These are phyloP conservation scores for Xestobium rufovillosum DNA, from an alignment of 2,888 invertebrate species.

Conservation along the genomic window DNA sequence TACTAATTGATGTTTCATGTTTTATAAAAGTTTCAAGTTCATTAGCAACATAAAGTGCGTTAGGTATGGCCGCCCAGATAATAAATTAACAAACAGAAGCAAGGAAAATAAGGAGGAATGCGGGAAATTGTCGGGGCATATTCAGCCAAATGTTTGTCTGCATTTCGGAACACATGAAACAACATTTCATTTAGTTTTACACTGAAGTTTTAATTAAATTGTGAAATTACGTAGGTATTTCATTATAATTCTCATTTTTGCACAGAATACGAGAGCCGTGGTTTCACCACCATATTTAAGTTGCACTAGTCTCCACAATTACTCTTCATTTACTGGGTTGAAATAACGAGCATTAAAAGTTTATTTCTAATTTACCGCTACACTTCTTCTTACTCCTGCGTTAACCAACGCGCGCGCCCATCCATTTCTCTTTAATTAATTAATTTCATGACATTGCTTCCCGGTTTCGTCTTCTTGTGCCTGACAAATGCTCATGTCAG, in stretches of 20 bases:
- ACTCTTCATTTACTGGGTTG: conserved; percentile 32
- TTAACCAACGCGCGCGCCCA: conserved; percentile 28
- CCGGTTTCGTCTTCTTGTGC: conserved; percentile 26
- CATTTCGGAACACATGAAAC: too few species aligned
- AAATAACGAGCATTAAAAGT: conserved; percentile 35
- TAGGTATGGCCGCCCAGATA: too few species aligned
- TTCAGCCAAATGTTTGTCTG: too few species aligned
- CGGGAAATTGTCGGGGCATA: too few species aligned
- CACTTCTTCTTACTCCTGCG: conserved; percentile 29
- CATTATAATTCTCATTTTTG: conserved; percentile 1
- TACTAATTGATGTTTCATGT: too few species aligned
- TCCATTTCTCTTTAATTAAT: conserved; percentile 31
- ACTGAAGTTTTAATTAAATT: conserved; percentile 1
- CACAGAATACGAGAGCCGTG: too few species aligned
- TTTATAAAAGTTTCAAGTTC: too few species aligned
- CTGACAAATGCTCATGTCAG: conserved; percentile 27
- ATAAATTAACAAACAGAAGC: too few species aligned
- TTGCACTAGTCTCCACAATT: conserved; percentile 24
- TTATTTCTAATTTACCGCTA: conserved; percentile 35
- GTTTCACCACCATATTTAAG: conserved; percentile 4
- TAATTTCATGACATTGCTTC: conserved; percentile 31
- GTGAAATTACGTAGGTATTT: conserved; percentile 2
- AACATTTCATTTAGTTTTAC: not conserved
- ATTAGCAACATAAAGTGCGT: too few species aligned
- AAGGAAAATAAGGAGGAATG: too few species aligned